A percentile compares a stretch with the other conserved stretches of the same genome.
These are phyloP conservation scores for Scyliorhinus canicula DNA, from an alignment of 2,797 vertebrate genomes.

Conservation along the genomic window DNA sequence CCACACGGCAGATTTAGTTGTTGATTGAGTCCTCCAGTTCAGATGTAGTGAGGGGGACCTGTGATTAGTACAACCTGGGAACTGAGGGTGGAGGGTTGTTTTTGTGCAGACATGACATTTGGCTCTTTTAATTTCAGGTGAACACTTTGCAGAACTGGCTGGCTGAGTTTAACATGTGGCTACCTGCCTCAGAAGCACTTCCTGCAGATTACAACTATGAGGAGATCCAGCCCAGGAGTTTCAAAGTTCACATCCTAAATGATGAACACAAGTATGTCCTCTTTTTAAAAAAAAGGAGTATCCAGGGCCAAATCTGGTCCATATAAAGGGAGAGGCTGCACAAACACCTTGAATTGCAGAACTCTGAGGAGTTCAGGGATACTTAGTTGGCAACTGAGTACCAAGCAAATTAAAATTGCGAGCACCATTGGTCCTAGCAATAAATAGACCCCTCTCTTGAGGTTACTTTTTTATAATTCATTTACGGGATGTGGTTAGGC, in stretches of 20 bases:
- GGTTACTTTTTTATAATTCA: too few relatives aligned
- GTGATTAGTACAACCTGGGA: background rate
- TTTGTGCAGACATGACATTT: background rate
- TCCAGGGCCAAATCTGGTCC: background rate
- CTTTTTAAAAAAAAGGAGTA: too few relatives aligned
- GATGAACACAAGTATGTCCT: constrained; percentile 92
- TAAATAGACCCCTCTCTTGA: background rate
- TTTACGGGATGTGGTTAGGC: too few relatives aligned
- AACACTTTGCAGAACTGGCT: constrained; percentile 98
- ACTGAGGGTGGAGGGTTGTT: too few relatives aligned
- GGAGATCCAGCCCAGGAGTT: constrained; percentile 69
- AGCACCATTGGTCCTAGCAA: background rate
- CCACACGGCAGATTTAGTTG: background rate
- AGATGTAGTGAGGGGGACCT: background rate
- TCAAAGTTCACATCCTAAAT: constrained; percentile 93
- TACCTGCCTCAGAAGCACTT: constrained; percentile 79
- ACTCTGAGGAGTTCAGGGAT: background rate
- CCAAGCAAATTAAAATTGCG: background rate
- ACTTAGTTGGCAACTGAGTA: background rate
- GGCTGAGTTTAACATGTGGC: constrained; percentile 95
- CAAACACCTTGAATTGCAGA: background rate
- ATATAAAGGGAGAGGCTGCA: background rate
- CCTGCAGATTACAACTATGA: constrained; percentile 72
- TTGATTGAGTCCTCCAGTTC: background rate
- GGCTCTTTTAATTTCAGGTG: constrained; percentile 63